These are phyloP conservation scores for Limnephilus rhombicus DNA, from an alignment of 2,888 invertebrate species.

Conservation along the genomic window DNA sequence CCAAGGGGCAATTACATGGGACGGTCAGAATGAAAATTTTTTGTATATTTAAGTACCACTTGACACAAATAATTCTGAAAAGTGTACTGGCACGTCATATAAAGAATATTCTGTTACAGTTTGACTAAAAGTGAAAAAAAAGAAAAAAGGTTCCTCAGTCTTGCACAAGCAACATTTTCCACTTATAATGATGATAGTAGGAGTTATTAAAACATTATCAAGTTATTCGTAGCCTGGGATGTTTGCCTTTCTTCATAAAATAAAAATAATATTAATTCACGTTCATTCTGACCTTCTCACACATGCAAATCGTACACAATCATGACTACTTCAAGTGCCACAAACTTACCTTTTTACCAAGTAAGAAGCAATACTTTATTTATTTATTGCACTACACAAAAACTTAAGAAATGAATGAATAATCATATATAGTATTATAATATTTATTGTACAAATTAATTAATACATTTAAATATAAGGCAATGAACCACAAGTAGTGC, in stretches of 20 bases:
- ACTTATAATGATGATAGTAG: no score
- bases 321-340: neutral
- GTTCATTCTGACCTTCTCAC: neutral
- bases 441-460: slow-evolving; percentile 53
- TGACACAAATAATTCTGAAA: neutral
- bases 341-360: neutral
- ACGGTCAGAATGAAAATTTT: neutral
- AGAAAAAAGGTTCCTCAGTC: neutral
- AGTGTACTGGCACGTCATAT: neutral
- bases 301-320: neutral
- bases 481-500: slow-evolving; percentile 41
- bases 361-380: neutral
- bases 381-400: slow-evolving; percentile 24
- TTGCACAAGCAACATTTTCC: neutral
- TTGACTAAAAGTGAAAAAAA: neutral
- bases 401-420: slow-evolving; percentile 13
- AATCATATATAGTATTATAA: neutral
- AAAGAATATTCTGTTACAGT: neutral
- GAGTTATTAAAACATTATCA: no score
- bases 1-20: neutral
- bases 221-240: no score
- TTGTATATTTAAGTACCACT: neutral
- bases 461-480: slow-evolving; percentile 53
- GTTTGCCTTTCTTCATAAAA: no score
- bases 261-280: neutral